Conservation (phyloP, 2,113 vertebrate genomes). For the Bubalus kerabau region DNA sequence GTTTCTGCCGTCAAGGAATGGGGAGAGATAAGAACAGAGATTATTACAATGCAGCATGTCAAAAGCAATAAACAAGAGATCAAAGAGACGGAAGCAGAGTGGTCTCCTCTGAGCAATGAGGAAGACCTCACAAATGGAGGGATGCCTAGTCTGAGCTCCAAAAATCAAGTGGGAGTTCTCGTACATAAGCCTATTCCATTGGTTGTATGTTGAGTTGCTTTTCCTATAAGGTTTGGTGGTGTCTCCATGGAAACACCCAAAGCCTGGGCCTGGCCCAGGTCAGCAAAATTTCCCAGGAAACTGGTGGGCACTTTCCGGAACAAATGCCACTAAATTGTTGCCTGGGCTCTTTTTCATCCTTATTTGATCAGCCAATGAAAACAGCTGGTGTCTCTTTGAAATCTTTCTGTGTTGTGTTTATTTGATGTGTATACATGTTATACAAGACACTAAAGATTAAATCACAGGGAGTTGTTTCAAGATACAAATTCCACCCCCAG, state of each 20-base stretch:
- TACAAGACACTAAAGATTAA: slow-evolving; percentile 67
- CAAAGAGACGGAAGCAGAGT: background rate
- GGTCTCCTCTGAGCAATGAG: background rate
- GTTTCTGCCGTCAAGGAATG: background rate
- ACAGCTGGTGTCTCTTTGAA: slow-evolving; percentile 44
- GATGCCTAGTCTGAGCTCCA: background rate
- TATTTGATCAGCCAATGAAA: slow-evolving; percentile 12
- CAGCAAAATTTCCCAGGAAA: slow-evolving; percentile 3
- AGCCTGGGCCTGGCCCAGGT: background rate
- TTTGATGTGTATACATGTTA: slow-evolving; percentile 47
- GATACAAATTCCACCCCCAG: slow-evolving; percentile 59
- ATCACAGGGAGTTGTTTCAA: slow-evolving; percentile 61
- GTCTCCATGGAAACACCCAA: background rate
- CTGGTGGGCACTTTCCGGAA: background rate
- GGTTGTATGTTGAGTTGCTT: background rate
- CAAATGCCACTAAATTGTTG: background rate
- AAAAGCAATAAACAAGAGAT: background rate
- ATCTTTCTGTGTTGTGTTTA: slow-evolving; percentile 38
- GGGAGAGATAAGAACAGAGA: background rate
- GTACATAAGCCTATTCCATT: background rate
- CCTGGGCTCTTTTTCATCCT: background rate
- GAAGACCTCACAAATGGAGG: background rate
- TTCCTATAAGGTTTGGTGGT: background rate
- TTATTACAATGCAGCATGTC: background rate
- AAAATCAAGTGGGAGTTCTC: background rate